Percentiles rank a stretch among this genome's conserved stretches.
phyloP scores from a whole-genome alignment of 1,140 invertebrate species.

The Linepithema humile region DNA sequence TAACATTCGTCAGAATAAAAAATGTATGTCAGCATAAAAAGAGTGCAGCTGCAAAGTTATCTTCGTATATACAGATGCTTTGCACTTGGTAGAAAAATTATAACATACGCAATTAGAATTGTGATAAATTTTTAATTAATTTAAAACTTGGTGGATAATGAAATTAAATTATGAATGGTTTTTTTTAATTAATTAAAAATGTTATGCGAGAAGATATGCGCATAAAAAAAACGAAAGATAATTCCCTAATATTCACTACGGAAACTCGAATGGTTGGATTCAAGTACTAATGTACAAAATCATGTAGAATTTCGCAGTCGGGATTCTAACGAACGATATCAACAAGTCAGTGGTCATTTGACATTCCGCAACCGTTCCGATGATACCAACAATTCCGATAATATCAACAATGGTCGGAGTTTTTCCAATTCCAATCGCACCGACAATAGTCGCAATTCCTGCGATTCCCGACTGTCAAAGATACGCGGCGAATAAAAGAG shows the following conservation, averaged over 20 bases:
- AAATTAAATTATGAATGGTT: too few species aligned
- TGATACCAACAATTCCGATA: not conserved
- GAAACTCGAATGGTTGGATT: too few species aligned
- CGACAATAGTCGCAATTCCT: not conserved
- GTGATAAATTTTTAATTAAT: not conserved
- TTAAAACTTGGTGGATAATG: not conserved
- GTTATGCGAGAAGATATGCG: not conserved
- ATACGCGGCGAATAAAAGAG: not conserved
- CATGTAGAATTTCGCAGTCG: too few species aligned
- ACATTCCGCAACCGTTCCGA: not conserved
- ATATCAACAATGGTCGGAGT: not conserved
- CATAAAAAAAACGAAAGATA: not conserved
- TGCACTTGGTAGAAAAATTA: not conserved
- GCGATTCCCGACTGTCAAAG: not conserved
- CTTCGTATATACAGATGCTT: not conserved
- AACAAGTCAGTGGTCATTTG: not conserved
- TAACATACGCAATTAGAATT: not conserved
- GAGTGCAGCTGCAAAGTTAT: not conserved
- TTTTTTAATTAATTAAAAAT: not conserved
- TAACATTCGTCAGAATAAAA: not conserved
- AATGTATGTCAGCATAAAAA: not conserved
- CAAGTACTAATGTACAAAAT: too few species aligned
- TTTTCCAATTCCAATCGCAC: not conserved
- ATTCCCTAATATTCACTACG: not conserved
- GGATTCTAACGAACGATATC: too few species aligned